phyloP scores from a whole-genome alignment of 1,140 invertebrate species.

The Sycophila sp. region DNA sequence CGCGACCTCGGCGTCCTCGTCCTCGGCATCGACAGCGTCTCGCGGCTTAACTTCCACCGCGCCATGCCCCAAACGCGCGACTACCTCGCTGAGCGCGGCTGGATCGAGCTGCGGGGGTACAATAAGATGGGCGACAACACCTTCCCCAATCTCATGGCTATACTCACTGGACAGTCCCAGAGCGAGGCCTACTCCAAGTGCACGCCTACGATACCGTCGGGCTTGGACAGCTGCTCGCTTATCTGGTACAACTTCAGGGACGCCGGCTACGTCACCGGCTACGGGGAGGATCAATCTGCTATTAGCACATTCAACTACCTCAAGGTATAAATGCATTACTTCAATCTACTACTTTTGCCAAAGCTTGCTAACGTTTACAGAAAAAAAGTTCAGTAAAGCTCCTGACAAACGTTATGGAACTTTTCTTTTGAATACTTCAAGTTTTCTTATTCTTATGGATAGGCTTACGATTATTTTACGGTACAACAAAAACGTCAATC shows the following conservation, averaged over 20 bases:
- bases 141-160: slow-evolving; percentile 83
- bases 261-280: slow-evolving; percentile 80
- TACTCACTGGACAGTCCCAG: slow-evolving; percentile 74
- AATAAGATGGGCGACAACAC: slow-evolving; percentile 83
- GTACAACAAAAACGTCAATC: too few relatives aligned
- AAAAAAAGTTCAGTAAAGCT: too few relatives aligned
- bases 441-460: too few relatives aligned
- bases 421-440: too few relatives aligned
- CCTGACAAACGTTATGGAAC: too few relatives aligned
- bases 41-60: slow-evolving; percentile 78
- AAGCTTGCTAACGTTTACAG: too few relatives aligned
- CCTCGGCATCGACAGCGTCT: slow-evolving; percentile 85
- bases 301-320: slow-evolving; percentile 86
- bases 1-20: slow-evolving; percentile 74
- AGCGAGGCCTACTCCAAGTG: slow-evolving; percentile 64
- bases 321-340: too few relatives aligned
- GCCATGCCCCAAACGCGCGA: slow-evolving; percentile 79
- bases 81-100: slow-evolving; percentile 72
- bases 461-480: too few relatives aligned
- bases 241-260: slow-evolving; percentile 82
- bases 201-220: slow-evolving; percentile 61
- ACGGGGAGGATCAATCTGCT: slow-evolving; percentile 79
- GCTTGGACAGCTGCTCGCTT: slow-evolving; percentile 75
- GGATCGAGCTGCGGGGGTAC: slow-evolving; percentile 70
- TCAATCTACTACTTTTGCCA: too few relatives aligned